These are phyloP conservation scores for Torymus auratus DNA, from an alignment of 2,888 invertebrate genomes.

Conservation along the genomic window DNA sequence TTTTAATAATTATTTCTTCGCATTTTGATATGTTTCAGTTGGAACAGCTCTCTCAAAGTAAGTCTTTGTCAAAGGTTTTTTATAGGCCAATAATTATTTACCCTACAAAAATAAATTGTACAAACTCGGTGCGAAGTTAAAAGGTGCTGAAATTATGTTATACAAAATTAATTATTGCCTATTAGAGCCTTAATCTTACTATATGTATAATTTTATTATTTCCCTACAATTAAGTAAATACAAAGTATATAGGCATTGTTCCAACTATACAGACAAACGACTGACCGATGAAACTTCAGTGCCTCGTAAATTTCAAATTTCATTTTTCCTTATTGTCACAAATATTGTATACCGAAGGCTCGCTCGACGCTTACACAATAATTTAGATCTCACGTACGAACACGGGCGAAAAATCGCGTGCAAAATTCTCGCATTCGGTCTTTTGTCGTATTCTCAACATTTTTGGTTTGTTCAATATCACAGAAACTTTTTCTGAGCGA, in stretches of 20 bases:
- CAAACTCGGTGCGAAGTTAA: background rate
- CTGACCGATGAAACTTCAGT: conserved; percentile 5
- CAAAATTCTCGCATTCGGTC: background rate
- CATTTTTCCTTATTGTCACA: conserved; percentile 31
- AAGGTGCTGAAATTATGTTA: too few species aligned
- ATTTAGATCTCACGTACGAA: conserved; percentile 21
- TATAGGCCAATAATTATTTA: background rate
- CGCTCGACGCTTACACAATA: conserved; percentile 6
- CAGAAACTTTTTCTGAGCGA: conserved; percentile 22
- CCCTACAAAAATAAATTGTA: conserved; percentile 4
- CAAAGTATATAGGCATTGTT: background rate
- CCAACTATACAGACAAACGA: conserved; percentile 8
- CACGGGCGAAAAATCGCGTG: conserved; percentile 22
- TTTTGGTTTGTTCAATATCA: conserved; percentile 11
- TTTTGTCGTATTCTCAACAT: background rate
- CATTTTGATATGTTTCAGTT: too few species aligned
- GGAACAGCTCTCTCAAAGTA: conserved; percentile 1
- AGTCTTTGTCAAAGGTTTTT: too few species aligned
- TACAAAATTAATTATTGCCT: background rate
- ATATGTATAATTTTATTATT: background rate
- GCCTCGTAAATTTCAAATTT: background rate
- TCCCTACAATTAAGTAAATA: too few species aligned
- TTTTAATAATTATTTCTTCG: conserved; percentile 39
- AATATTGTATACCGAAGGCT: conserved; percentile 42
- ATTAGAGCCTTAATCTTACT: conserved; percentile 6